Evolutionary conservation across 2,888 invertebrate species (phyloP), one percentile per base, ranked within the genome.

Genomic region (Nebria brevicollis): DNA sequence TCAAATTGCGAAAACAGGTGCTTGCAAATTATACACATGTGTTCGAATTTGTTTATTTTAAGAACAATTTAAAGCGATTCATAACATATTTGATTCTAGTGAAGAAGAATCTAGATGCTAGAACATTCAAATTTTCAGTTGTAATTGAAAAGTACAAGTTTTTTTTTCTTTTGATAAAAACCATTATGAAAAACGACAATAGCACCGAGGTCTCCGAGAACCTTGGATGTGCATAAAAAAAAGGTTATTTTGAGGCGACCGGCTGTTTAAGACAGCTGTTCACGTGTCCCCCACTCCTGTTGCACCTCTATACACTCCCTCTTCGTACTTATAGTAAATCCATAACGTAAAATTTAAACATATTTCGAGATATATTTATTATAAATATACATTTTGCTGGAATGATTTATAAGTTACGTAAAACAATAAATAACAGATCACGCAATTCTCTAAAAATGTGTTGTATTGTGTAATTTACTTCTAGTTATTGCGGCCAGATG

Each of bases 181-280:
- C 8, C 7, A 54, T 54, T 11, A 54, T 54, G 34, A 54, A 25
- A 70, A 34, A 5, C 11, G 34, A 70, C 70, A 70, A 70, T 70
- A 70, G 70, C 11, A 66, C 13, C 13, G 70, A 26, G 70, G 25
- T 70, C 20, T 70, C 54, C 54, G 66, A 25, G 34, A 70, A 70
- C 34, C 70, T 70, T 70, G 11, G 70, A 70, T 26, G 70, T 70
- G 13, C 34, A 70, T 20, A 70, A 70, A 70, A 66, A 20, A 70
- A 70, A 70, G 70, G 70, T 70, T 70, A 70, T 26, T 20, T 70
- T 70, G 26, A 70, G 26, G 34, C 34, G 10, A 34, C 70, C 70
- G 70, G 70, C 70, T 70, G 70, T 70, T 34, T 34, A 26, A 34
- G 70, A 70, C 70, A 70, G 70, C 70, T 70, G 70, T 70, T 70